Evolutionary conservation across 2,797 vertebrate genomes (phyloP).

Genomic region (Anguilla obscura): DNA sequence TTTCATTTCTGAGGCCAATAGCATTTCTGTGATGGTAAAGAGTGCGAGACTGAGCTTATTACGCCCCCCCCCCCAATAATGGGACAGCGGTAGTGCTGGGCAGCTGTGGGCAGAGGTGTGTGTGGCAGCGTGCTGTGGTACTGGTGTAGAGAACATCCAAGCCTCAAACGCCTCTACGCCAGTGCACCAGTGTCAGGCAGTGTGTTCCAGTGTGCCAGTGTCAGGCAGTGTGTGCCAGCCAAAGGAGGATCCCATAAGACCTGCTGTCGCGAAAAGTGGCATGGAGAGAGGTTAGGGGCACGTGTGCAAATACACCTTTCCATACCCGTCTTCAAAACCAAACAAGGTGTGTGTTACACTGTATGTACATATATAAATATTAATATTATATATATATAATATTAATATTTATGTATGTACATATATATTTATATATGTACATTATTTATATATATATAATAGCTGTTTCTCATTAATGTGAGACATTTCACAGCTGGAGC

Average conservation of each 20-base stretch:
- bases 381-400: too few relatives aligned
- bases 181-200: constrained; percentile 70
- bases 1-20: background rate
- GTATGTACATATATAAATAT: background rate
- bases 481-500: background rate
- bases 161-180: constrained; percentile 73
- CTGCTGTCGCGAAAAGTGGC: constrained; percentile 81
- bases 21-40: background rate
- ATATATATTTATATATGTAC: background rate
- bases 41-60: background rate
- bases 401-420: background rate
- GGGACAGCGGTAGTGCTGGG: background rate
- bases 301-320: background rate
- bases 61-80: background rate
- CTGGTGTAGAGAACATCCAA: constrained; percentile 83
- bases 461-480: background rate
- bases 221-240: constrained; percentile 36
- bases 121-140: constrained; percentile 24
- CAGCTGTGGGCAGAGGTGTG: background rate
- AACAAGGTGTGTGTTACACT: background rate
- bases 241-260: constrained; percentile 70
- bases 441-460: background rate
- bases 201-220: constrained; percentile 46
- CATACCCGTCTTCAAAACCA: background rate
- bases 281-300: constrained; percentile 43